phyloP scores from a whole-genome alignment of 1,140 invertebrate species.

The Periplaneta americana region DNA sequence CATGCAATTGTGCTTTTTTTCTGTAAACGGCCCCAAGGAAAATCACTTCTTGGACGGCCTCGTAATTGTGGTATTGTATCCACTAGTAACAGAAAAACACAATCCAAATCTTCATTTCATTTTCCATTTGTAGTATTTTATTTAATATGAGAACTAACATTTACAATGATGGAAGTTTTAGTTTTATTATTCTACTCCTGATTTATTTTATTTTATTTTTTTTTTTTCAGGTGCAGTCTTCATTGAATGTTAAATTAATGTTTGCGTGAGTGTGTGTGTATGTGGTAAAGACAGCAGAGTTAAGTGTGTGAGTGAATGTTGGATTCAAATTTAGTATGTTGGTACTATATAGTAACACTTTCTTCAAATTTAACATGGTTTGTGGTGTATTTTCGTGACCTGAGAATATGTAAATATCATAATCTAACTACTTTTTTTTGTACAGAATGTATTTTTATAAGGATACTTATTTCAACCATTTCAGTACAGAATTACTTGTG shows the following conservation, averaged over 20 bases:
- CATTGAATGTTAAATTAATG: neutral
- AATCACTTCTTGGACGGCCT: neutral
- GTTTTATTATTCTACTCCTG: neutral
- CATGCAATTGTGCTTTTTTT: too few species aligned
- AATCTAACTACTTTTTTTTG: neutral
- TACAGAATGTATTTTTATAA: conserved; percentile 7
- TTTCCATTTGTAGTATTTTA: neutral
- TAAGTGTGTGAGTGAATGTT: too few species aligned
- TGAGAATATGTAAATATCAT: conserved; percentile 6
- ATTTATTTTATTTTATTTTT: neutral
- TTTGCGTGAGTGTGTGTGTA: neutral
- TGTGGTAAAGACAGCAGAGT: too few species aligned
- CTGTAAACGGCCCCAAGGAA: too few species aligned
- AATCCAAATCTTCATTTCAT: neutral
- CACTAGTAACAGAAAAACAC: neutral
- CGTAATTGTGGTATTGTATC: neutral
- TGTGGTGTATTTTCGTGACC: conserved; percentile 8
- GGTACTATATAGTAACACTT: neutral
- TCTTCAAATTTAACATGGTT: neutral
- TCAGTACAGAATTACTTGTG: neutral
- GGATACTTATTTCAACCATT: neutral
- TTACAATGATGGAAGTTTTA: neutral
- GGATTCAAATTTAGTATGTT: neutral
- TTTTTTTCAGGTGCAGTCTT: neutral
- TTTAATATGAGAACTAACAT: neutral